phyloP scores from a whole-genome alignment of 2,113 vertebrate genomes.

The Nibea albiflora region DNA sequence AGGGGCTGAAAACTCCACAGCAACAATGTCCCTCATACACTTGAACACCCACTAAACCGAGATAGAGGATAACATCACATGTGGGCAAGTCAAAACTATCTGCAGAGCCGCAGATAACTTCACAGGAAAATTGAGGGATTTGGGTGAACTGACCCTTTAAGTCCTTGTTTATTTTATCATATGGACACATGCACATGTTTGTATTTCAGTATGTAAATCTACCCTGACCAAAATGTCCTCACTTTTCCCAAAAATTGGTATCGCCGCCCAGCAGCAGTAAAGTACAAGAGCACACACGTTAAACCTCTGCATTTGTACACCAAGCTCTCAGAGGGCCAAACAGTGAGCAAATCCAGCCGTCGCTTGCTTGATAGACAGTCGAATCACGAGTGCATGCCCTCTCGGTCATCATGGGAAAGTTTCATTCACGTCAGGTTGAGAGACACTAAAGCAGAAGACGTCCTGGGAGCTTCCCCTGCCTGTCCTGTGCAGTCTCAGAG shows the following conservation, averaged over 20 bases:
- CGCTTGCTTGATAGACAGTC: slow-evolving; percentile 34
- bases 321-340: slow-evolving; percentile 16
- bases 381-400: slow-evolving; percentile 51
- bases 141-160: not conserved
- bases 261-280: not conserved
- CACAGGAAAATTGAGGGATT: not conserved
- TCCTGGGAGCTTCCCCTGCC: slow-evolving; percentile 34
- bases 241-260: not conserved
- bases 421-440: slow-evolving; percentile 29
- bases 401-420: slow-evolving; percentile 40
- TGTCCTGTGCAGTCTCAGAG: slow-evolving; percentile 16
- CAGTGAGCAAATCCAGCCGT: slow-evolving; percentile 15
- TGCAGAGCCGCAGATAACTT: not conserved
- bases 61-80: not conserved
- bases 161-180: not conserved
- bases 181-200: not conserved
- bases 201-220: not conserved
- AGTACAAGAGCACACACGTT: slow-evolving; percentile 9
- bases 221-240: not conserved
- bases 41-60: not conserved
- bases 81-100: not conserved
- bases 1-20: not conserved
- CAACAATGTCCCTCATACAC: not conserved
- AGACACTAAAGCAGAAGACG: slow-evolving; percentile 22
- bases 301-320: slow-evolving; percentile 21